Evolutionary conservation across 35 echinoderm and acorn worm genomes (phyloP).

Genomic region (Chiridota heheva): DNA sequence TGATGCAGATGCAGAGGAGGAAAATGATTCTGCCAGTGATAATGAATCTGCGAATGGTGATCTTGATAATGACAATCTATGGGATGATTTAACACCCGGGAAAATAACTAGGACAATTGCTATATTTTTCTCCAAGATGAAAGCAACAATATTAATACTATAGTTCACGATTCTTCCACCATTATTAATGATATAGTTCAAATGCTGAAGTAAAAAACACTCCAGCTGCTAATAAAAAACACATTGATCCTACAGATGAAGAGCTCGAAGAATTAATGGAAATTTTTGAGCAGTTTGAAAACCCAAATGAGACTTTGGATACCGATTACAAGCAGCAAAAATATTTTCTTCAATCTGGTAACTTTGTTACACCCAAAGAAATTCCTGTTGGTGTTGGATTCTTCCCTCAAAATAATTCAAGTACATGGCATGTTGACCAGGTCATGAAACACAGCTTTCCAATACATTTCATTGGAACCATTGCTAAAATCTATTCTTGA

Average conservation of each 20-base stretch:
- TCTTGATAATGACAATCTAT: neutral
- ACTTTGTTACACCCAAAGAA: neutral
- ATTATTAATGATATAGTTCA: slow-evolving; percentile 37
- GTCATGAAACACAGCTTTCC: neutral
- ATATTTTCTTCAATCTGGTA: slow-evolving; percentile 5
- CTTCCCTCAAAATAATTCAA: slow-evolving; percentile 15
- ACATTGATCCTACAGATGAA: too few species aligned
- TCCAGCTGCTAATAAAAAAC: too few species aligned
- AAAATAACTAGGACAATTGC: neutral
- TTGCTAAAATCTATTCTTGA: slow-evolving; percentile 17
- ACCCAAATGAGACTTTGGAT: slow-evolving; percentile 29
- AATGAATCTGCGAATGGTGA: neutral
- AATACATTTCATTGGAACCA: neutral
- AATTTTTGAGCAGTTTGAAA: slow-evolving; percentile 35
- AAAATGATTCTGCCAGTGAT: neutral
- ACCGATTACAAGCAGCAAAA: slow-evolving; percentile 6
- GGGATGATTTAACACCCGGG: neutral
- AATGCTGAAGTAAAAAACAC: neutral
- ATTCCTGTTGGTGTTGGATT: slow-evolving; percentile 3
- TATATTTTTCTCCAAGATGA: slow-evolving; percentile 17
- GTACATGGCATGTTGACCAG: slow-evolving; percentile 10
- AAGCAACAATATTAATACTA: slow-evolving; percentile 16
- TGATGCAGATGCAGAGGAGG: neutral
- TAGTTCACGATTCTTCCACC: slow-evolving; percentile 14
- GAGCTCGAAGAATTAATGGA: neutral